phyloP scores from a whole-genome alignment of 2,888 invertebrate species.

The Serrognathus titanus region DNA sequence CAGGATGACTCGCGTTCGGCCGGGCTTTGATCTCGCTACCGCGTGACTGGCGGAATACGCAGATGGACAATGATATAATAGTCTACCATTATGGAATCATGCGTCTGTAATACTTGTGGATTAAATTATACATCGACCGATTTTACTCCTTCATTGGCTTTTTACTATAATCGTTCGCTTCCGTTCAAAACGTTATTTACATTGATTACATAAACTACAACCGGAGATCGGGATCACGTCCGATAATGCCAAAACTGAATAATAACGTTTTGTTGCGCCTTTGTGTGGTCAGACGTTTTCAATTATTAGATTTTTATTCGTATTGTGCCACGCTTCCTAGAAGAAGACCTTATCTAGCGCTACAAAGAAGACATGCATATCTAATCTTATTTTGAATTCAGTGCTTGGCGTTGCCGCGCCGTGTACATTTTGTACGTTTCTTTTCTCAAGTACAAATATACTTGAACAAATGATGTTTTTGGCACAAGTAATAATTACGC shows the following conservation, averaged over 20 bases:
- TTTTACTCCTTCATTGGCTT: constrained; percentile 12
- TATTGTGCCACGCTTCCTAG: neutral
- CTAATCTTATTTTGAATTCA: neutral
- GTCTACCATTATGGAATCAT: constrained; percentile 27
- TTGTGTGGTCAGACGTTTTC: neutral
- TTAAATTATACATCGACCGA: constrained; percentile 23
- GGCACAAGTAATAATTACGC: no score
- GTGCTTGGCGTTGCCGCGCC: no score
- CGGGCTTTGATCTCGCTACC: constrained; percentile 30
- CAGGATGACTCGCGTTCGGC: constrained; percentile 22
- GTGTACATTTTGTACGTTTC: no score
- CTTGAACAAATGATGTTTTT: no score
- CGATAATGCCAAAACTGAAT: neutral
- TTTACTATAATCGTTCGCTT: constrained; percentile 23
- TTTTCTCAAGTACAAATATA: no score
- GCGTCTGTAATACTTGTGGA: constrained; percentile 28
- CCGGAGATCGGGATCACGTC: neutral
- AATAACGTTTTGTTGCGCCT: neutral
- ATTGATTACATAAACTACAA: neutral
- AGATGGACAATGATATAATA: constrained; percentile 25
- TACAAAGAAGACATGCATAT: neutral
- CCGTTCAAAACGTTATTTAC: constrained; percentile 12
- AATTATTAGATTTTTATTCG: neutral
- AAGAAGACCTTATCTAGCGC: neutral
- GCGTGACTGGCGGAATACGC: constrained; percentile 28